Conservation (phyloP, 2,113 vertebrate genomes). For the Sakesphorus luctuosus region DNA sequence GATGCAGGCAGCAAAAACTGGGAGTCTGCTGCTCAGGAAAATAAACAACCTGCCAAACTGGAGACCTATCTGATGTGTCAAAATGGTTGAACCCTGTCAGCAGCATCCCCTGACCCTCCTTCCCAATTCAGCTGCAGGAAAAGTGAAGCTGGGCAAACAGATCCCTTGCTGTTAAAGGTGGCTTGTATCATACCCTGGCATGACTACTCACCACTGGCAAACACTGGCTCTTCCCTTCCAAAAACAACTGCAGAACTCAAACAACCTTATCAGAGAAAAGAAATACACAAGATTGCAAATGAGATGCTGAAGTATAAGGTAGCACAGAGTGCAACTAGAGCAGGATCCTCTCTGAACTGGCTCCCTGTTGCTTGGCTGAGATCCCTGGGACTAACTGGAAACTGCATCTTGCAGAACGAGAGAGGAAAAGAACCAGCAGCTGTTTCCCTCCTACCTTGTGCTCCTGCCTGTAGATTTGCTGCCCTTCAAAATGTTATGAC, state of each 20-base stretch:
- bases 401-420: background rate
- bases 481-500: conserved; percentile 32
- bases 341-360: background rate
- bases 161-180: background rate
- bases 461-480: conserved; percentile 5
- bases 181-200: background rate
- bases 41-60: background rate
- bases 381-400: background rate
- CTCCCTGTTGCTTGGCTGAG: background rate
- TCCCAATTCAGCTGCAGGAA: background rate
- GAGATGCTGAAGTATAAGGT: background rate
- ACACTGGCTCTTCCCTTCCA: background rate
- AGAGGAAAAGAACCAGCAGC: background rate
- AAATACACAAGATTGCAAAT: background rate
- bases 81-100: background rate
- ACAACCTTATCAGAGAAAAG: background rate
- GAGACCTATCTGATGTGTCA: background rate
- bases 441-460: background rate
- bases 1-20: background rate
- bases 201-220: background rate
- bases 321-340: background rate
- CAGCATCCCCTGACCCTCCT: background rate
- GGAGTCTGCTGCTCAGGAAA: background rate
- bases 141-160: background rate
- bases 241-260: background rate